These are phyloP conservation scores for Penaeus chinensis DNA, from an alignment of 1,140 invertebrate species.

Conservation along the genomic window DNA sequence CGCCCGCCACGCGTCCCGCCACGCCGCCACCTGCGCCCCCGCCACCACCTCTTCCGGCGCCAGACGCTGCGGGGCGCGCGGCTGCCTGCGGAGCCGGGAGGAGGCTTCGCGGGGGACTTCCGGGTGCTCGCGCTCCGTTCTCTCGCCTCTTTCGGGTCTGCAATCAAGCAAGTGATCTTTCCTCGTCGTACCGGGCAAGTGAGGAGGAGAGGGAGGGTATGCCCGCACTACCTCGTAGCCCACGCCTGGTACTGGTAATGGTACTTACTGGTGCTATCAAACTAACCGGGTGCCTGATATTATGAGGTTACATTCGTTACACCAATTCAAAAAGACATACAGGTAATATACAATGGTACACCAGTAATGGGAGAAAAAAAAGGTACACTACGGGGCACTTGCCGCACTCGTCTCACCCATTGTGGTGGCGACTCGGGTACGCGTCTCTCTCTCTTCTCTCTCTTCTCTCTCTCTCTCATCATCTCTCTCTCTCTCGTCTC, in stretches of 20 bases:
- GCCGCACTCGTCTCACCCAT: constrained; percentile 27
- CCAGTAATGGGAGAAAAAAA: too few relatives aligned
- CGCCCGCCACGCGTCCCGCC: constrained; percentile 53
- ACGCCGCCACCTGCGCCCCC: constrained; percentile 49
- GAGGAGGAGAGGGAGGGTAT: background rate
- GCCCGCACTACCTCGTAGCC: constrained; percentile 7
- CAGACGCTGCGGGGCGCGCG: background rate
- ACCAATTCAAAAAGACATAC: too few relatives aligned
- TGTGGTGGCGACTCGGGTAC: constrained; percentile 23
- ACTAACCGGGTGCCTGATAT: too few relatives aligned
- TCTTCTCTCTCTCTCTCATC: too few relatives aligned
- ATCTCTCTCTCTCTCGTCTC: too few relatives aligned
- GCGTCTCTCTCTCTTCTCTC: too few relatives aligned
- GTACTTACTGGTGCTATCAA: background rate
- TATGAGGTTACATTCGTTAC: too few relatives aligned
- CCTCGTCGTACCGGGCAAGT: constrained; percentile 10
- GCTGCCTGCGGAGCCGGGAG: background rate
- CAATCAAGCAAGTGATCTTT: constrained; percentile 45
- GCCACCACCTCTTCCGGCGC: constrained; percentile 36
- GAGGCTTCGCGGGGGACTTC: background rate
- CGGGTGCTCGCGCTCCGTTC: too few relatives aligned
- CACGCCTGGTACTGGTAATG: constrained; percentile 27
- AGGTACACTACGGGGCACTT: too few relatives aligned
- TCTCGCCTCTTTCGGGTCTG: constrained; percentile 29
- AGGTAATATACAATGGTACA: too few relatives aligned